phyloP scores from a whole-genome alignment of 2,113 vertebrate species.

The Oreochromis spilurus region DNA sequence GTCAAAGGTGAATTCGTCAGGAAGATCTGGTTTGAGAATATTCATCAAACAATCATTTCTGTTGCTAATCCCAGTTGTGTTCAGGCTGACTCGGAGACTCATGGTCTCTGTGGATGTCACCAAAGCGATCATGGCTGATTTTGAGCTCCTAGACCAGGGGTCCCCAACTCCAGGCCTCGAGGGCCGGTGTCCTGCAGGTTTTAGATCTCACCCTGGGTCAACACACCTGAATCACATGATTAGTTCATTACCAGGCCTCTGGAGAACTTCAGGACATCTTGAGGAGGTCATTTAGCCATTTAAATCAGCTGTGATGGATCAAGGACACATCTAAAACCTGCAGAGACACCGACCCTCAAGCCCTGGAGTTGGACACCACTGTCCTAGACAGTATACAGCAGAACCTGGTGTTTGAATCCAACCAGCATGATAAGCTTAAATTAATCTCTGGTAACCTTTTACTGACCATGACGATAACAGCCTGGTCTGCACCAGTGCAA shows the following conservation, averaged over 20 bases:
- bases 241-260: fast-evolving
- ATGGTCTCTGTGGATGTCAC: fast-evolving
- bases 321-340: background rate
- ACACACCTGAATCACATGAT: background rate
- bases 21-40: background rate
- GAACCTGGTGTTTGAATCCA: background rate
- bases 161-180: fast-evolving
- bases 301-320: fast-evolving
- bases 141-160: fast-evolving
- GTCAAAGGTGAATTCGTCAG: background rate
- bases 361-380: fast-evolving
- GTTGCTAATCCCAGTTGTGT: background rate
- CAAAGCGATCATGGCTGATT: background rate
- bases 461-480: fast-evolving
- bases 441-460: background rate
- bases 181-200: fast-evolving
- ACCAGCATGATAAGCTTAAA: background rate
- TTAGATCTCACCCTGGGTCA: background rate
- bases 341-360: fast-evolving
- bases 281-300: fast-evolving
- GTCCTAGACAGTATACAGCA: background rate
- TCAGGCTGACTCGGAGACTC: fast-evolving
- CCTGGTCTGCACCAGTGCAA: background rate
- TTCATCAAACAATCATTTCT: fast-evolving
- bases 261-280: fast-evolving